Percentiles rank a stretch among this genome's conserved stretches.
These are phyloP conservation scores for Hesperia comma DNA, from an alignment of 2,888 invertebrate species.

Conservation along the genomic window DNA sequence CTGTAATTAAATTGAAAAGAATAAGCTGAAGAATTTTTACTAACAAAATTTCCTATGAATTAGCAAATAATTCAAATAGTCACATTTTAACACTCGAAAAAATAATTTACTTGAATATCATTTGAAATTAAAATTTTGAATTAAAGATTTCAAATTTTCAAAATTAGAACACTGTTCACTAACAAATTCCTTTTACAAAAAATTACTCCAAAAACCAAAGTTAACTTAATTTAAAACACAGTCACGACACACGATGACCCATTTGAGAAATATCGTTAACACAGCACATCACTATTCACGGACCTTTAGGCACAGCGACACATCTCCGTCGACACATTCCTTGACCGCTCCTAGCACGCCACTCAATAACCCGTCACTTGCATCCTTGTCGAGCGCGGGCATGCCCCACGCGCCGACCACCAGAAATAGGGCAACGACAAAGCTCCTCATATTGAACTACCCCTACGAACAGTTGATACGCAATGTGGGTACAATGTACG, in stretches of 20 bases:
- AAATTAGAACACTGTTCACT: not conserved
- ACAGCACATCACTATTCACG: constrained; percentile 49
- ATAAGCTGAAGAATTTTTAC: not conserved
- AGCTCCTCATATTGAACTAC: constrained; percentile 74
- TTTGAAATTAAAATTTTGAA: too few relatives aligned
- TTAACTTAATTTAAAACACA: not conserved
- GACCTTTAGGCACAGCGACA: constrained; percentile 90
- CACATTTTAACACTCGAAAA: too few relatives aligned
- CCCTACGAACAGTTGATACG: constrained; percentile 76
- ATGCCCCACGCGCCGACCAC: constrained; percentile 76
- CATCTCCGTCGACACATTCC: constrained; percentile 88
- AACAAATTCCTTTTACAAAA: not conserved
- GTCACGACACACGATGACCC: constrained; percentile 20
- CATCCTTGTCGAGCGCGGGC: constrained; percentile 81
- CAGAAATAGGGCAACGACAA: constrained; percentile 78
- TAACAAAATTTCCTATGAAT: not conserved
- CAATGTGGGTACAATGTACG: constrained; percentile 74
- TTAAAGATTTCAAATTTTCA: not conserved
- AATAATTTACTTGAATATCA: too few relatives aligned
- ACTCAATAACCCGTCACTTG: constrained; percentile 70
- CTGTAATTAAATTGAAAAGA: constrained; percentile 73
- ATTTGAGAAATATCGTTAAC: constrained; percentile 32
- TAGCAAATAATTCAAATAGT: not conserved
- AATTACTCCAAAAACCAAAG: too few relatives aligned
- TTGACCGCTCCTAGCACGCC: constrained; percentile 86